These are phyloP conservation scores for Colossoma macropomum DNA, from an alignment of 2,113 vertebrate genomes.

Conservation along the genomic window DNA sequence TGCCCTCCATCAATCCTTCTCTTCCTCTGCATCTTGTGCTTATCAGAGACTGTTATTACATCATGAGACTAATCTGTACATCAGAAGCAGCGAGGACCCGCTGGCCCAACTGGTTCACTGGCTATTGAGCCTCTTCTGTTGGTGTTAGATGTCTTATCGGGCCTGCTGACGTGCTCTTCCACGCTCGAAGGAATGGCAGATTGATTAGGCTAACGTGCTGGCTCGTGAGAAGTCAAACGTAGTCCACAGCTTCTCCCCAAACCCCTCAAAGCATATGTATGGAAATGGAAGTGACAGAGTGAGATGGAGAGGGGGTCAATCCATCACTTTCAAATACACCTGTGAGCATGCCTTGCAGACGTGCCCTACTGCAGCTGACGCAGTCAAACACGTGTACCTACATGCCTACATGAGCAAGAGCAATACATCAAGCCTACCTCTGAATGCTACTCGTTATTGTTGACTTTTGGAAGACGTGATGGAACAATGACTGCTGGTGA, in stretches of 20 bases:
- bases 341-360: slow-evolving; percentile 7
- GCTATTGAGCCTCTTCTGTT: not conserved
- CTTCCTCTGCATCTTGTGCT: not conserved
- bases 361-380: slow-evolving; percentile 13
- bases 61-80: slow-evolving; percentile 31
- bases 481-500: not conserved
- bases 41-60: not conserved
- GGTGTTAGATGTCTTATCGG: slow-evolving; percentile 32
- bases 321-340: slow-evolving; percentile 25
- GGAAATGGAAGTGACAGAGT: slow-evolving; percentile 1
- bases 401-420: slow-evolving; percentile 8
- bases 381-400: slow-evolving; percentile 7
- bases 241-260: not conserved
- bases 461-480: not conserved
- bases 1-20: not conserved
- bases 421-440: not conserved
- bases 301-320: not conserved
- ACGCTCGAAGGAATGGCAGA: not conserved
- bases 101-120: not conserved
- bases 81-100: not conserved
- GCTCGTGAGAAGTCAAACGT: not conserved
- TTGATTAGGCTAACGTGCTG: not conserved
- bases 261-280: not conserved
- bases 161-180: slow-evolving; percentile 23
- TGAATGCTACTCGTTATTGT: not conserved